phyloP scores from a whole-genome alignment of 2,113 vertebrate species.

The Onychorhynchus coronatus region DNA sequence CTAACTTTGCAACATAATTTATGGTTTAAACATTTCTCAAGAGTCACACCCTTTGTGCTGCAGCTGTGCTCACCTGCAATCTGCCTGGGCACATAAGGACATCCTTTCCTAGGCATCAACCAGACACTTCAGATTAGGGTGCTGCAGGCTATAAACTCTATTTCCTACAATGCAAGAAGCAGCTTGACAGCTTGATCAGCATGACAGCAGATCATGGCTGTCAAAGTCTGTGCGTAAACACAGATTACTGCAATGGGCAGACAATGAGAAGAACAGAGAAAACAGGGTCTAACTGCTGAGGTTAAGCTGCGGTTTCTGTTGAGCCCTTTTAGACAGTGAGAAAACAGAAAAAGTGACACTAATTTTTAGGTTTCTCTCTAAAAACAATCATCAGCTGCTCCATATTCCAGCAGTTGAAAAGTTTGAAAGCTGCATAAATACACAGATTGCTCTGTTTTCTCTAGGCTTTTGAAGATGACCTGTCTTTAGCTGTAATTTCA shows the following conservation, averaged over 20 bases:
- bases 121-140: neutral
- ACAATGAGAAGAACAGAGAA: neutral
- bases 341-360: neutral
- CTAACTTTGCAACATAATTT: neutral
- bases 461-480: neutral
- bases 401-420: neutral
- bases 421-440: neutral
- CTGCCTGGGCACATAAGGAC: neutral
- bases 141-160: neutral
- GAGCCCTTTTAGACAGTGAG: neutral
- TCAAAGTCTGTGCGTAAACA: neutral
- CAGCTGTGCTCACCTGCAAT: neutral
- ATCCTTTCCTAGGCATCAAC: neutral
- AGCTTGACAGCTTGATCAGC: conserved; percentile 23
- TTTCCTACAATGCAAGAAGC: neutral
- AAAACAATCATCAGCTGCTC: neutral
- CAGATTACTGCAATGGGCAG: neutral
- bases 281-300: neutral
- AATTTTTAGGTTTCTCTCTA: neutral
- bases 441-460: neutral
- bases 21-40: neutral
- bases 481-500: neutral
- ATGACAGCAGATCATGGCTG: neutral
- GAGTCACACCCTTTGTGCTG: neutral
- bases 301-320: neutral